A percentile compares a stretch with the other conserved stretches of the same genome.
Evolutionary conservation across 23 tunicate genomes (phyloP).

Genomic region (Clavelina lepadiformis): DNA sequence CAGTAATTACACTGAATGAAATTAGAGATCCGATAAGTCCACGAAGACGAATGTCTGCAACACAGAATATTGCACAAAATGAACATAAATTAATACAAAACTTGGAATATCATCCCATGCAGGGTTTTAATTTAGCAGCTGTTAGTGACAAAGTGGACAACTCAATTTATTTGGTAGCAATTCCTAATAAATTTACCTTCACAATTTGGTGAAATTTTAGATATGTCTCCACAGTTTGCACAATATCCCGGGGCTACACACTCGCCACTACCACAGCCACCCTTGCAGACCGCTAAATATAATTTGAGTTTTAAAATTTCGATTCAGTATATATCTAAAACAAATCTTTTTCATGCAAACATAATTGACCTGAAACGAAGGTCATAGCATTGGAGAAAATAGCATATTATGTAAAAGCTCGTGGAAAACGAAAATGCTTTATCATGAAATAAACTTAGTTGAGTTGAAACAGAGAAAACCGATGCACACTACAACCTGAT

Average conservation of each 20-base stretch:
- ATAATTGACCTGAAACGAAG: too few species aligned
- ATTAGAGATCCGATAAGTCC: conserved; percentile 67
- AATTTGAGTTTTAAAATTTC: too few species aligned
- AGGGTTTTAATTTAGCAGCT: too few species aligned
- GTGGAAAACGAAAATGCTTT: too few species aligned
- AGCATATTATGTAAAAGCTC: too few species aligned
- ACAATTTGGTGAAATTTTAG: conserved; percentile 56
- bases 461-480: too few species aligned
- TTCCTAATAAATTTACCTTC: conserved; percentile 23
- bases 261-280: conserved; percentile 47
- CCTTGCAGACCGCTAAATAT: conserved; percentile 20
- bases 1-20: conserved; percentile 36
- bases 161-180: background rate
- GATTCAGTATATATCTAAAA: too few species aligned
- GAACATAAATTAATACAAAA: background rate
- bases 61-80: background rate
- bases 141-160: background rate
- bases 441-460: too few species aligned
- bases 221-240: conserved; percentile 56
- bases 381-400: too few species aligned
- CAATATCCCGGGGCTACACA: conserved; percentile 61
- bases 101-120: background rate
- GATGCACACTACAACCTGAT: too few species aligned
- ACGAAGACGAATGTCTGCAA: conserved; percentile 64
- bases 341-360: too few species aligned